Conservation (phyloP, 2,888 invertebrate genomes). For the Cacoxenus indagator region DNA sequence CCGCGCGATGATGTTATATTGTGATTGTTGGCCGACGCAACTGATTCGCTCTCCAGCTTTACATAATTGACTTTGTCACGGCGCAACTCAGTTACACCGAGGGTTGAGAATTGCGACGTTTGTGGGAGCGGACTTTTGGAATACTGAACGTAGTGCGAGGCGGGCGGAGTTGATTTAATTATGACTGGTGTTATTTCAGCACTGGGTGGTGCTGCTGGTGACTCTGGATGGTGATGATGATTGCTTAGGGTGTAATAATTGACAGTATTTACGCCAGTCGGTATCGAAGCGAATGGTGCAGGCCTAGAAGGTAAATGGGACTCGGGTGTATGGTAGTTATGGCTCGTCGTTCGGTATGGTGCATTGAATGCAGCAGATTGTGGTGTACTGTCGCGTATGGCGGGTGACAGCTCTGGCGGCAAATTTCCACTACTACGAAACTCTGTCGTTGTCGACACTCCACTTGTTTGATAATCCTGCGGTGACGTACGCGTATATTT, state of each 20-base stretch:
- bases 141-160: conserved; percentile 37
- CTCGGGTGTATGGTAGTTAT: background rate
- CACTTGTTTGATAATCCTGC: background rate
- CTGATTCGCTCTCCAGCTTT: conserved; percentile 37
- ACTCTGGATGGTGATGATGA: conserved; percentile 29
- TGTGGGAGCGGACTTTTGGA: conserved; percentile 42
- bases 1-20: conserved; percentile 35
- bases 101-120: conserved; percentile 17
- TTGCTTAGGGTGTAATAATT: conserved; percentile 7
- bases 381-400: conserved; percentile 32
- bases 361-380: conserved; percentile 18
- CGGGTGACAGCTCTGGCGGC: conserved; percentile 4
- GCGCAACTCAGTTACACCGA: conserved; percentile 18
- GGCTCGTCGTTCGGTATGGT: background rate
- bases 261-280: background rate
- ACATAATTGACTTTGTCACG: conserved; percentile 33
- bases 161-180: conserved; percentile 35
- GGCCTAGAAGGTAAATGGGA: background rate
- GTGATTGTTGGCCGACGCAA: conserved; percentile 34
- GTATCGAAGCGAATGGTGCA: background rate
- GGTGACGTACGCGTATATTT: conserved; percentile 50
- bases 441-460: conserved; percentile 35
- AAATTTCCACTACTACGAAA: conserved; percentile 28
- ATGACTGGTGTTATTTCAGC: conserved; percentile 43
- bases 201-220: conserved; percentile 24